phyloP scores from a whole-genome alignment of 2,888 invertebrate species.

The Dexiosoma caninum region DNA sequence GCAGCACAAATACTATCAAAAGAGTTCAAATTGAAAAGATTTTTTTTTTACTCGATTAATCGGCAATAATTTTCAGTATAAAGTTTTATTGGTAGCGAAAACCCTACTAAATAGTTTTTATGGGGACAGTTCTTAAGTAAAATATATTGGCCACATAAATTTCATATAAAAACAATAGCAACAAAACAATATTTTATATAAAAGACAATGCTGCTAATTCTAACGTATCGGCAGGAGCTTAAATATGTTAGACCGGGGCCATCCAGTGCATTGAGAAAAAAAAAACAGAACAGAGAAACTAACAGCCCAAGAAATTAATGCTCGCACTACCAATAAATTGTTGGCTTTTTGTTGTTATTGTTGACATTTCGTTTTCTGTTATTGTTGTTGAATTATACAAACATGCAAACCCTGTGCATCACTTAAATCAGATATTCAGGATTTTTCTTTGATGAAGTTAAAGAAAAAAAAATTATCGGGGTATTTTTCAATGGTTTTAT shows the following conservation, averaged over 20 bases:
- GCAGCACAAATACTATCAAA: too few species aligned
- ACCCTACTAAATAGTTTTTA: slow-evolving; percentile 12
- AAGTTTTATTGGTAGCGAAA: too few species aligned
- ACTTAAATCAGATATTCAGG: too few species aligned
- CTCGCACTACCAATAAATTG: background rate
- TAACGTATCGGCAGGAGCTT: slow-evolving; percentile 27
- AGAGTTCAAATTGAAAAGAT: too few species aligned
- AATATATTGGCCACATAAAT: slow-evolving; percentile 41
- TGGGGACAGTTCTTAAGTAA: slow-evolving; percentile 7
- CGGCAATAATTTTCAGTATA: too few species aligned
- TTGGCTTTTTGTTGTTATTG: background rate
- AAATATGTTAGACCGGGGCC: slow-evolving; percentile 17
- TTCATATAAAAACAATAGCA: slow-evolving; percentile 17
- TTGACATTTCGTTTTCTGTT: background rate
- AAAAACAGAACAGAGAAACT: background rate
- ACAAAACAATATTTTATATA: slow-evolving; percentile 33
- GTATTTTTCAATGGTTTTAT: too few species aligned
- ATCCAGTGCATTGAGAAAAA: background rate
- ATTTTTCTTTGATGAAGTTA: too few species aligned
- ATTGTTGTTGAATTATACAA: too few species aligned
- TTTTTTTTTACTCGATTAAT: too few species aligned
- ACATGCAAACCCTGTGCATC: too few species aligned
- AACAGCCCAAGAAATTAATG: background rate
- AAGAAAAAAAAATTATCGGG: too few species aligned
- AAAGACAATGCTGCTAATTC: slow-evolving; percentile 54